phyloP scores from a whole-genome alignment of 2,888 invertebrate genomes.

The Linhomoeus sp. region DNA sequence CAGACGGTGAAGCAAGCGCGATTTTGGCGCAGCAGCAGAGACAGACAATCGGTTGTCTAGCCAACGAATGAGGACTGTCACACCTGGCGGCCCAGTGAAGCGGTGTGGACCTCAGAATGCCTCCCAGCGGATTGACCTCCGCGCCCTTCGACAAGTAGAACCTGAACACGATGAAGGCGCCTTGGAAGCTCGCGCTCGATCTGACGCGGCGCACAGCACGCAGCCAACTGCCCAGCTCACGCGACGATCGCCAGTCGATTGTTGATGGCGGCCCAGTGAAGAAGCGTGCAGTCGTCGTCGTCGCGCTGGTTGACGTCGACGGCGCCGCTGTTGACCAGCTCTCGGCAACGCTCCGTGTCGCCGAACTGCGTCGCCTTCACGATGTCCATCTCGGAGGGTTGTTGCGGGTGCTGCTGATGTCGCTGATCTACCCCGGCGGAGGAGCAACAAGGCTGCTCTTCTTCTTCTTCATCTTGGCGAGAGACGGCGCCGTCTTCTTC shows the following conservation, averaged over 20 bases:
- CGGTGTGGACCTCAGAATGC: slow-evolving; percentile 51
- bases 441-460: too few relatives aligned
- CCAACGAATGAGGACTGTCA: background rate
- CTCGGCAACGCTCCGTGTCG: slow-evolving; percentile 44
- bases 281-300: slow-evolving; percentile 73
- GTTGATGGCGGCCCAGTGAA: slow-evolving; percentile 99
- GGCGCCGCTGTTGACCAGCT: slow-evolving; percentile 72
- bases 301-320: slow-evolving; percentile 76
- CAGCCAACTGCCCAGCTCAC: slow-evolving; percentile 16
- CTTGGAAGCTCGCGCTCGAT: background rate
- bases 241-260: slow-evolving; percentile 77
- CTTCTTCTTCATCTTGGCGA: too few relatives aligned
- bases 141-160: slow-evolving; percentile 68
- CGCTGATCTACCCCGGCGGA: too few relatives aligned
- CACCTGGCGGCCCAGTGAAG: slow-evolving; percentile 85
- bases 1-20: too few relatives aligned
- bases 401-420: too few relatives aligned
- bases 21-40: background rate
- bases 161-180: slow-evolving; percentile 13
- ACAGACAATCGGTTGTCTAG: too few relatives aligned
- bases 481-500: too few relatives aligned
- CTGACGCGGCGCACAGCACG: background rate
- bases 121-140: slow-evolving; percentile 43
- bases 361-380: slow-evolving; percentile 94
- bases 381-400: slow-evolving; percentile 42